Base-by-base conservation (phyloP, 2,888 invertebrate species). In the Xestia xanthographa region DNA sequence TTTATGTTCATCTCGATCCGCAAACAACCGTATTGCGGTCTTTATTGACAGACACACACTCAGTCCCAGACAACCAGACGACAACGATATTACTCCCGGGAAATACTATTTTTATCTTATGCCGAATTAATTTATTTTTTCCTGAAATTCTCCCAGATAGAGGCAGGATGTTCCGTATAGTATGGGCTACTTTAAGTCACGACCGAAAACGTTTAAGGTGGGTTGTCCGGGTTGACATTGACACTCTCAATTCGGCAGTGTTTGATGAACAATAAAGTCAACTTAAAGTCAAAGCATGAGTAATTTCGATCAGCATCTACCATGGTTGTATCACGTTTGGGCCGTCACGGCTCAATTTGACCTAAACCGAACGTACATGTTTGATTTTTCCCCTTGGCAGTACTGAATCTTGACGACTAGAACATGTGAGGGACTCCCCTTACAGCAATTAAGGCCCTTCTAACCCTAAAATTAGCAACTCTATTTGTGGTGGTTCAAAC, bases 31-130 rank as follows among this genome's bases (percentile, higher is more conserved):
- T 62, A 77, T 62, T 62, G 60, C 50, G 78, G 26, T 11, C 29
- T 77, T n/a, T 76, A 77, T 77, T 66, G 66, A 26, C 50, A 26
- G 34, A 75, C 48, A n/a, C 26, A 38, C 48, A 48, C 53, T 38
- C 34, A 6, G 67, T 43, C 17, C 14, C 60, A 67, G 78, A 77
- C 78, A 45, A 26, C 2, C 9, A 17, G 78, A 29, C 78, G 43
- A 26, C 56, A 22, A 17, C 17, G 60, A n/a, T 43, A 22, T 1
- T 38, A 20, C 5, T n/a, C 1, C 4, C 29, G 48, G 48, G 50
- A 77, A 29, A 48, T n/a, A 14, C 2, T 41, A 48, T 65, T 45
- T 62, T 63, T 62, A 73, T 43, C 20, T 66, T 11, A 26, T 2
- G 12, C 20, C 4, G 20, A n/a, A 34, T 43, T 17, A 56, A 68